A percentile compares a stretch with the other conserved stretches of the same genome.
Conservation (phyloP, 1,140 invertebrate species). For the Calosoma granatense region DNA sequence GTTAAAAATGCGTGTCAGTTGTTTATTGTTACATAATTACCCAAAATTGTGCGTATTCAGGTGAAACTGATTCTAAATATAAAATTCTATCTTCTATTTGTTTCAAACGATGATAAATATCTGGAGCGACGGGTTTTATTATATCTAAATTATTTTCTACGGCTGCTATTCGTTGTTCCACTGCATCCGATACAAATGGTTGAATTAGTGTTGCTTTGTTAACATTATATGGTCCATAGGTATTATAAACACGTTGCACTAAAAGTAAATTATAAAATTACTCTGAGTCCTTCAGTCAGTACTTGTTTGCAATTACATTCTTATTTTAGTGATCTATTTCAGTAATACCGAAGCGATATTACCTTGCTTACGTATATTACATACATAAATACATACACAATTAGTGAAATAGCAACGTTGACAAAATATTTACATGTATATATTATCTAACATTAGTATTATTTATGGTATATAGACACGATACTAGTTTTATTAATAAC, state of each 20-base stretch:
- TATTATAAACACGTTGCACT: constrained; percentile 50
- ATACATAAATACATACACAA: too few relatives aligned
- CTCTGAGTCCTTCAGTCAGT: too few relatives aligned
- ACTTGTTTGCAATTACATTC: too few relatives aligned
- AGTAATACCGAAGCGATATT: too few relatives aligned
- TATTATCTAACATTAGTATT: too few relatives aligned
- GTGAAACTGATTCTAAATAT: constrained; percentile 55
- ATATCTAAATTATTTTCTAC: constrained; percentile 46
- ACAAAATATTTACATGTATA: too few relatives aligned
- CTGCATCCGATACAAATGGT: constrained; percentile 30
- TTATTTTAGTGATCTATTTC: too few relatives aligned
- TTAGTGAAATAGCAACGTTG: too few relatives aligned
- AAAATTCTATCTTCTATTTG: constrained; percentile 53
- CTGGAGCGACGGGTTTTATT: constrained; percentile 40
- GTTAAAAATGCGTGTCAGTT: not conserved
- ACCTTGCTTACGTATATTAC: too few relatives aligned
- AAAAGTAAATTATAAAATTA: constrained; percentile 26
- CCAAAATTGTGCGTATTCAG: constrained; percentile 57
- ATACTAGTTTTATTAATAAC: too few relatives aligned
- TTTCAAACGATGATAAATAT: constrained; percentile 53
- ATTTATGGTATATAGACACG: too few relatives aligned
- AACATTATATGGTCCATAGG: constrained; percentile 47
- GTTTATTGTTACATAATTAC: constrained; percentile 30
- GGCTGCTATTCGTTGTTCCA: constrained; percentile 47
- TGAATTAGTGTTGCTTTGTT: constrained; percentile 24